Evolutionary conservation across 2,113 vertebrate genomes (phyloP).

Genomic region (Sinosuthora webbiana): DNA sequence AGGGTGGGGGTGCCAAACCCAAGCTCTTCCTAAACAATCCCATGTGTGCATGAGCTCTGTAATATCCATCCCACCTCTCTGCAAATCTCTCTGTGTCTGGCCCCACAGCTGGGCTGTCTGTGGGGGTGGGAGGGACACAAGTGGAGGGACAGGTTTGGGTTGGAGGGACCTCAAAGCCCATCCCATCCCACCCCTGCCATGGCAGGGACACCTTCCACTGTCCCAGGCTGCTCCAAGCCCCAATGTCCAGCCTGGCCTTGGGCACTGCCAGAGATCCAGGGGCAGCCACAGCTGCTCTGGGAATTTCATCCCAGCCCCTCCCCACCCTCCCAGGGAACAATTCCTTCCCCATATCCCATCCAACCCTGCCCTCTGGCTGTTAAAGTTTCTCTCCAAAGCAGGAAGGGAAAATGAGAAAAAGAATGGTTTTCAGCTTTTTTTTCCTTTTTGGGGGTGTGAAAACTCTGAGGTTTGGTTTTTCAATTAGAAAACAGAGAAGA

Average conservation of each 20-base stretch:
- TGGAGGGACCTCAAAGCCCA: rapidly evolving
- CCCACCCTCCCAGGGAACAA: background rate
- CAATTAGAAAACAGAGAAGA: background rate
- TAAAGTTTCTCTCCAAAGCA: background rate
- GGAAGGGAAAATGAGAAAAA: background rate
- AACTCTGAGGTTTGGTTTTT: background rate
- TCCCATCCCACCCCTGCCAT: background rate
- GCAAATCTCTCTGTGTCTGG: background rate
- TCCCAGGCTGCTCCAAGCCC: background rate
- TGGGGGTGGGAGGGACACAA: background rate
- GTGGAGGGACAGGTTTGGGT: background rate
- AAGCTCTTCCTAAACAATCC: background rate
- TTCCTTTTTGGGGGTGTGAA: background rate
- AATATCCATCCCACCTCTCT: background rate
- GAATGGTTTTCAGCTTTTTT: background rate
- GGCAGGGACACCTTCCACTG: background rate
- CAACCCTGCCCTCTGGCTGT: background rate
- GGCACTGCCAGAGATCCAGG: background rate
- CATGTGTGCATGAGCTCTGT: background rate
- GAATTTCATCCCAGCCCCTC: background rate
- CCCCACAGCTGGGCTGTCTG: background rate
- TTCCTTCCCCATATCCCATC: background rate
- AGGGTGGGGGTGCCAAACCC: background rate
- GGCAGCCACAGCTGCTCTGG: background rate
- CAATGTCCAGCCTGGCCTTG: background rate